Base-by-base conservation (phyloP, 2,888 invertebrate species). In the Rugalucina vietnamica region DNA sequence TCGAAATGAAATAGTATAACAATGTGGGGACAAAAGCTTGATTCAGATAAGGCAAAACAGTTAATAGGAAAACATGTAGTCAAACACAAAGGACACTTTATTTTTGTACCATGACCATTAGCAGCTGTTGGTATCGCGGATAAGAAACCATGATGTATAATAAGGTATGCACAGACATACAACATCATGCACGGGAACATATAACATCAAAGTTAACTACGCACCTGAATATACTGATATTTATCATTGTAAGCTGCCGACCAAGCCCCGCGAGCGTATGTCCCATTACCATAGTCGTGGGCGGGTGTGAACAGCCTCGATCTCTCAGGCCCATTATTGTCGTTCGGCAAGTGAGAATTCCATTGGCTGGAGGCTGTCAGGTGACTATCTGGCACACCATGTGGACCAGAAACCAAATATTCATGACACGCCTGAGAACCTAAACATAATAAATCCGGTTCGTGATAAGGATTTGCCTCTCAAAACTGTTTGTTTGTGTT, bases 401-500 rank as follows among this genome's bases (percentile, higher is more conserved):
- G 85, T 21, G 71, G 81, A 34, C 90, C 90, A 12, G 90, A 90
- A 18, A 90, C 84, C 12, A 90, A 79, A 54, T 89, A 89, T 49
- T 89, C 89, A 73, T 90, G 90, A 79, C 90, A 90, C 21, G 86
- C 89, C 65, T 90, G 87, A 24, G 87, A 85, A 27, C 89, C 90
- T 88, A 72, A 14, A n/a, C n/a, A n/a, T n/a, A n/a, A n/a, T n/a
- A n/a, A n/a, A n/a, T n/a, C n/a, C n/a, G n/a, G n/a, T n/a, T n/a
- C n/a, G n/a, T n/a, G n/a, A n/a, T n/a, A n/a, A n/a, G n/a, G n/a
- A n/a, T n/a, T n/a, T n/a, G n/a, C n/a, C n/a, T n/a, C n/a, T n/a
- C n/a, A n/a, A n/a, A n/a, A n/a, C n/a, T n/a, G n/a, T n/a, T n/a
- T n/a, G n/a, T n/a, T n/a, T n/a, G n/a, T n/a, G n/a, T n/a, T n/a